A percentile compares a stretch with the other conserved stretches of the same genome.
Conservation (phyloP, 92 coral and sea anemone species). For the Umimayanthus chanpuru region DNA sequence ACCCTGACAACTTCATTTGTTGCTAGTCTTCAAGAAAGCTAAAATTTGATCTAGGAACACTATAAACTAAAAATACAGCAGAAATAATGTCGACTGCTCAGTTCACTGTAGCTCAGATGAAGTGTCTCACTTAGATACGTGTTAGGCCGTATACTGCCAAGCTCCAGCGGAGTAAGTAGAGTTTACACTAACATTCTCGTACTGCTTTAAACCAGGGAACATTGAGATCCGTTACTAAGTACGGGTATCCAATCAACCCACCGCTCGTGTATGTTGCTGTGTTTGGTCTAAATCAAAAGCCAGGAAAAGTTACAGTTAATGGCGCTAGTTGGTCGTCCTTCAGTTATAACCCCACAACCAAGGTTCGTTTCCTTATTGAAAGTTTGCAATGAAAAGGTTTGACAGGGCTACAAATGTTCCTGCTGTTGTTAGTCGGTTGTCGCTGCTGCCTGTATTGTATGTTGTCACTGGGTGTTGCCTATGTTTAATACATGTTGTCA, state of each 20-base stretch:
- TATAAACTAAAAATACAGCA: too few relatives aligned
- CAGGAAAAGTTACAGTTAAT: constrained; percentile 9
- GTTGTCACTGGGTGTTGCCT: too few relatives aligned
- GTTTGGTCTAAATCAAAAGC: constrained; percentile 24
- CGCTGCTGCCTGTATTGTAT: too few relatives aligned
- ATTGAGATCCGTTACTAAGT: neutral
- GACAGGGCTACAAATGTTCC: neutral
- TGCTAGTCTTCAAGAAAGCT: too few relatives aligned
- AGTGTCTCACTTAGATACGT: too few relatives aligned
- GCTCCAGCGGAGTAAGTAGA: too few relatives aligned
- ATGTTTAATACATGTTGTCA: too few relatives aligned
- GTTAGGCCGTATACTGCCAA: too few relatives aligned
- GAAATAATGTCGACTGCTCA: too few relatives aligned
- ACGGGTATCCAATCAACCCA: constrained; percentile 2
- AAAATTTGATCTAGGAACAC: too few relatives aligned
- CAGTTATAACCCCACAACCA: constrained; percentile 34
- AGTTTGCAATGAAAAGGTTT: neutral
- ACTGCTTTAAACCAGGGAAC: constrained; percentile 16
- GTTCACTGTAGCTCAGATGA: too few relatives aligned
- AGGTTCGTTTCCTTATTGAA: constrained; percentile 6
- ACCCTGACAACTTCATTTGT: too few relatives aligned
- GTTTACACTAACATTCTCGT: neutral
- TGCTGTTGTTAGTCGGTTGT: neutral
- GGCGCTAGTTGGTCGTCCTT: constrained; percentile 31
- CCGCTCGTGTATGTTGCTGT: constrained; percentile 41